Percentiles rank a stretch among this genome's conserved stretches.
These are phyloP conservation scores for Orius laevigatus DNA, from an alignment of 1,140 invertebrate genomes.

Conservation along the genomic window DNA sequence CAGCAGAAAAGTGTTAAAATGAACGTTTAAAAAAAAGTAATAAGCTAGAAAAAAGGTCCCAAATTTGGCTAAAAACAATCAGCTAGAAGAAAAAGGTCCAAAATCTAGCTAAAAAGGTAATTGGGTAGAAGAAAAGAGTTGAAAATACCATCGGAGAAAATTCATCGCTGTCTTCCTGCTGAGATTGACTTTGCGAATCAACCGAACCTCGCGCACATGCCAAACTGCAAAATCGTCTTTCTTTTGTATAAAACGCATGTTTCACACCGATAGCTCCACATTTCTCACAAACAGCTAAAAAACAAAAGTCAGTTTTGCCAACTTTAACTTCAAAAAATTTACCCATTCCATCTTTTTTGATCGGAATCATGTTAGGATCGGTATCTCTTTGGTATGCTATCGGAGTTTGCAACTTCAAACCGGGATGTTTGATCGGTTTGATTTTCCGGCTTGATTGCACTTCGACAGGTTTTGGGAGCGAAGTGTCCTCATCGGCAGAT, in stretches of 20 bases:
- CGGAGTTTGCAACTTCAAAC: conserved; percentile 55
- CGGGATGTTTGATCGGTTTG: conserved; percentile 57
- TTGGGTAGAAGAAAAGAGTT: too few species aligned
- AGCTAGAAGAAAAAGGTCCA: too few species aligned
- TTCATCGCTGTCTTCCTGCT: neutral
- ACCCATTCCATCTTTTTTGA: conserved; percentile 71
- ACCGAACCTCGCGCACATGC: conserved; percentile 44
- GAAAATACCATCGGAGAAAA: neutral
- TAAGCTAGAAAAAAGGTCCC: too few species aligned
- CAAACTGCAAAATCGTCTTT: conserved; percentile 61
- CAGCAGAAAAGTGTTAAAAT: too few species aligned
- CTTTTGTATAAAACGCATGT: conserved; percentile 76
- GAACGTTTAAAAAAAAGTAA: too few species aligned
- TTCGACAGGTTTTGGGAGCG: conserved; percentile 20
- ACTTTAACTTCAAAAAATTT: conserved; percentile 15
- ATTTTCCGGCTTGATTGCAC: conserved; percentile 37
- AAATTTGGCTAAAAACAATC: too few species aligned
- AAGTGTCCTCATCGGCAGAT: conserved; percentile 35
- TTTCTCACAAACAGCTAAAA: conserved; percentile 67
- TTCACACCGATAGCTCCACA: conserved; percentile 79
- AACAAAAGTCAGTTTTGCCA: conserved; percentile 9
- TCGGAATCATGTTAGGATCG: conserved; percentile 59
- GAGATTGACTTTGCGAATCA: conserved; percentile 20
- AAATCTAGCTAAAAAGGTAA: too few species aligned
- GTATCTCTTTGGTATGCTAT: conserved; percentile 65